Percentiles rank a stretch among this genome's conserved stretches.
Conservation (phyloP, 2,888 invertebrate species). For the Tethea ocularis region DNA sequence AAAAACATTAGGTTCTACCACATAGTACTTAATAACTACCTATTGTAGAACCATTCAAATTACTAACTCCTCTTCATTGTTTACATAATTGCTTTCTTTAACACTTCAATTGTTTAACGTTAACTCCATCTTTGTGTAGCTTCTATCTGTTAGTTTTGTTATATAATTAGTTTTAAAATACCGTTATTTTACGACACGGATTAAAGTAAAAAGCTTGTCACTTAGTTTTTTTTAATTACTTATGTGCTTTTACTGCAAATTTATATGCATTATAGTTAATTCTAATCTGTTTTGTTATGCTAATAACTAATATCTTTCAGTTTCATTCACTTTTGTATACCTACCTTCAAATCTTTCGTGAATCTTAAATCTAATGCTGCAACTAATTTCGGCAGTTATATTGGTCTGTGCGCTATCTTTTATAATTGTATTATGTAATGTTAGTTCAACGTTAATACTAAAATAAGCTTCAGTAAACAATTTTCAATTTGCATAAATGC, state of each 20-base stretch:
- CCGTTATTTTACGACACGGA: background rate
- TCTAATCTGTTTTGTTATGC: background rate
- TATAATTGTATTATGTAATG: background rate
- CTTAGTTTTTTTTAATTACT: background rate
- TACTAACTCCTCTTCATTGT: background rate
- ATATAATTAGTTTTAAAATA: background rate
- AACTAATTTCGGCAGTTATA: background rate
- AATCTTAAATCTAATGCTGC: background rate
- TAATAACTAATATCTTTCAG: background rate
- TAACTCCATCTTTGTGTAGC: background rate
- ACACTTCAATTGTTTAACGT: background rate
- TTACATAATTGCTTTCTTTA: background rate
- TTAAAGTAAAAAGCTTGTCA: background rate
- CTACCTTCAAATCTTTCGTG: too few species aligned
- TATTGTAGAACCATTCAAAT: background rate
- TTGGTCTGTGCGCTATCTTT: background rate
- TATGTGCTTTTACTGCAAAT: too few species aligned
- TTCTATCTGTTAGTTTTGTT: background rate
- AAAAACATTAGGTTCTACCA: background rate
- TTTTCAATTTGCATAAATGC: background rate
- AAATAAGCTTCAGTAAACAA: too few species aligned
- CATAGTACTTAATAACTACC: too few species aligned
- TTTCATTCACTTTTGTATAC: background rate
- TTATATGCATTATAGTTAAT: background rate
- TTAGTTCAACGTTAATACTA: background rate